Evolutionary conservation across 2,113 vertebrate genomes (phyloP), one percentile per base, ranked within the genome.

Genomic region (Crotalus viridis): DNA sequence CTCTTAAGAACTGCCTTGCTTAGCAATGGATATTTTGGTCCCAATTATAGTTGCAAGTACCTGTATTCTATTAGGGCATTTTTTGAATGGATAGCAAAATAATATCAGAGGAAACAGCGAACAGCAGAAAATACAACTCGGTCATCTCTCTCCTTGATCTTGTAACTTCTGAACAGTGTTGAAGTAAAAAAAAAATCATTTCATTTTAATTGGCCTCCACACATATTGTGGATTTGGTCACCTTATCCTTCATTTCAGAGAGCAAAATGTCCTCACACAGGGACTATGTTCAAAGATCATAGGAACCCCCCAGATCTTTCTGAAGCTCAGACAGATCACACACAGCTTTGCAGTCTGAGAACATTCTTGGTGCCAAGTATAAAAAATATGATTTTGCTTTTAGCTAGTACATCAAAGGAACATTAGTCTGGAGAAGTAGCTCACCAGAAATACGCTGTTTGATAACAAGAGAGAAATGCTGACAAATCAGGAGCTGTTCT

Each of bases 401-500:
- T 51, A 39, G 59, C 21, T 51, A 10, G 17, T 51, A 74, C 33
- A 74, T 52, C 88, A 88, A 92, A 92, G 15, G 56, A 89, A 90
- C 55, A 85, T 89, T 43, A 61, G 21, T 4, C 43, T 22, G 55
- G 33, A 74, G 19, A 48, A 46, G 10, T 64, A 22, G 55, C 26
- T 93, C 12, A 2, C 33, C 21, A 61, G 46, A 61, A 91, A 46
- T 48, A 46, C 86, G 33, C n/a, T 86, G 48, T 46, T 91, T 64
- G 85, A 5, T 59, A 54, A 24, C 46, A 52, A 10, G 46, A 81
- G 10, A 55, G 3, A n/a, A 81, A 88, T 39, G 21, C 48, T 89
- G 69, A 69, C 55, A 91, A 89, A 91, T 85, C 54, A 56, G 69
- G 55, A 89, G 43, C 28, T n/a, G 61, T 26, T 93, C 69, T 61